Conservation (phyloP, 64 coral and sea anemone genomes). For the Dendronephthya gigantea region DNA sequence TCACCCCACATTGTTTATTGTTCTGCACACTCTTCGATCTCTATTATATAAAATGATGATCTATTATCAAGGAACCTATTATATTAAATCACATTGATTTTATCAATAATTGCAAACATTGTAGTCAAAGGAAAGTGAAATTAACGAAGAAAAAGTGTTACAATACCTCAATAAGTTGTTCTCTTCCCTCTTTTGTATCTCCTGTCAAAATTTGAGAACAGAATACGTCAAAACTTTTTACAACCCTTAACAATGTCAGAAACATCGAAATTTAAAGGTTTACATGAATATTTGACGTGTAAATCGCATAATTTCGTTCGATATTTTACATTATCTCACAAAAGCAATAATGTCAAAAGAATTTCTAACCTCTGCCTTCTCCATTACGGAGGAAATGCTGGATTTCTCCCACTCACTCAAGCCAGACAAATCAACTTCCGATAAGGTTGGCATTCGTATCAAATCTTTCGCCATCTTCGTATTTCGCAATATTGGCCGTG, state of each 20-base stretch:
- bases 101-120: too few relatives aligned
- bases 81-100: too few relatives aligned
- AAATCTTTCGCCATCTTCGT: neutral
- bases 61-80: too few relatives aligned
- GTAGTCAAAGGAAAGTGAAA: too few relatives aligned
- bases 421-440: neutral
- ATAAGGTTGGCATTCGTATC: neutral
- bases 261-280: too few relatives aligned
- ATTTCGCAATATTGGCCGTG: neutral
- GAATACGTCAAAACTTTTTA: too few relatives aligned
- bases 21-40: too few relatives aligned
- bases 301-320: neutral
- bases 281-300: neutral
- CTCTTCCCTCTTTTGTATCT: neutral
- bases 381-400: neutral
- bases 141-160: too few relatives aligned
- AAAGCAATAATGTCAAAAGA: neutral
- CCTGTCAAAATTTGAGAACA: neutral
- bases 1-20: too few relatives aligned
- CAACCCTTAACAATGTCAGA: too few relatives aligned
- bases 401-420: slow-evolving; percentile 2
- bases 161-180: neutral
- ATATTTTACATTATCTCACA: neutral
- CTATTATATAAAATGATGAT: too few relatives aligned
- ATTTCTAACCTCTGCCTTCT: neutral